Evolutionary conservation across 2,888 invertebrate species (phyloP), one percentile per base, ranked within the genome.

Genomic region (Carcina quercana): DNA sequence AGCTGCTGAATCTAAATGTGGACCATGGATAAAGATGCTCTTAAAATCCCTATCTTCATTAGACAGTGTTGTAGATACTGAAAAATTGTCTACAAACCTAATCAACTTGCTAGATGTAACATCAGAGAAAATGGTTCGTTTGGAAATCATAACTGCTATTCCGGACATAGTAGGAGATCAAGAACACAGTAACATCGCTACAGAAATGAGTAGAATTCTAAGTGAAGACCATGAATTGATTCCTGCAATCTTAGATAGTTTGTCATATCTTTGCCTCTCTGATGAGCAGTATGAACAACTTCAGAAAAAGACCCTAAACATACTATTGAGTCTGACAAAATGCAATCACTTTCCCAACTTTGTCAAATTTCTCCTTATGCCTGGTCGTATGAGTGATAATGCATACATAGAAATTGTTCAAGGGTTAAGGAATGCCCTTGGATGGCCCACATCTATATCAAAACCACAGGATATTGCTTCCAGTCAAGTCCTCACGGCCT

Each of bases 91-190:
- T n/a, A 68, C 66, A 7, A 86, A 87, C 43, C 73, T 94, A 1
- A 86, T 91, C 27, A 87, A 89, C 36, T 80, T 91, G 28, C 69
- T 93, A 21, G 90, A 91, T 55, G 82, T 88, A 8, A 86, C 89
- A 12, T 80, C 87, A 6, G 83, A 83, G 29, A 79, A 86, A 50
- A 86, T 91, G 47, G 79, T 82, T 0, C 91, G 91, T 50, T 72
- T 89, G 42, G 94, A 95, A 73, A 89, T 96, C 13, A 90, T 96
- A 32, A 83, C 87, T 25, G 88, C 88, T 33, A 84, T 95, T 14
- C 94, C 95, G 6, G 91, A 93, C 50, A 90, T 96, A 25, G 82
- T 95, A 3, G 90, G 90, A 20, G 92, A 94, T 51, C 86, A 86
- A 31, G 90, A 89, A 52, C 90, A 91, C 61, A 86, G 88, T 44